A percentile compares a stretch with the other conserved stretches of the same genome.
These are phyloP conservation scores for Knipowitschia caucasica DNA, from an alignment of 2,797 vertebrate genomes.

Conservation along the genomic window DNA sequence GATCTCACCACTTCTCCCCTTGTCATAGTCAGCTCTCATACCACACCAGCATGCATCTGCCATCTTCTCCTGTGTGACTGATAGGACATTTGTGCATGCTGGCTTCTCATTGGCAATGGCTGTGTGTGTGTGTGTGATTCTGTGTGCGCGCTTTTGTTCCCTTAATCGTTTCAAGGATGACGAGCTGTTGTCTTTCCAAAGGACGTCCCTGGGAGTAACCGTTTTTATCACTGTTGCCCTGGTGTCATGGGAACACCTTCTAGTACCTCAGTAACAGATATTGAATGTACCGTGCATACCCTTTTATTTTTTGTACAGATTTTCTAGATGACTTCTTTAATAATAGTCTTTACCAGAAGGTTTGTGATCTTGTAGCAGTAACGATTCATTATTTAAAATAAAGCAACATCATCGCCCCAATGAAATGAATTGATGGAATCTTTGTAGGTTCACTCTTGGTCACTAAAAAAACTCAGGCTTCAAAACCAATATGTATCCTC, in stretches of 20 bases:
- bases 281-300: constrained; percentile 84
- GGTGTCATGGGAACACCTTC: constrained; percentile 78
- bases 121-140: constrained; percentile 8
- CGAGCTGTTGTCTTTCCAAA: constrained; percentile 73
- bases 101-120: constrained; percentile 55
- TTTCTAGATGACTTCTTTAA: constrained; percentile 75
- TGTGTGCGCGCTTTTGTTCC: constrained; percentile 23
- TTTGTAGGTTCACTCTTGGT: constrained; percentile 46
- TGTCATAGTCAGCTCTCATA: constrained; percentile 21
- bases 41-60: constrained; percentile 42
- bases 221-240: constrained; percentile 73
- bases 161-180: constrained; percentile 55
- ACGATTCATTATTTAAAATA: constrained; percentile 43
- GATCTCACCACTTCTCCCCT: constrained; percentile 27
- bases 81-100: constrained; percentile 61
- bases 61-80: constrained; percentile 44
- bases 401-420: constrained; percentile 33
- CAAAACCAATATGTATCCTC: constrained; percentile 46
- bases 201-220: constrained; percentile 69
- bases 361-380: constrained; percentile 69
- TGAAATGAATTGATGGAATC: constrained; percentile 48
- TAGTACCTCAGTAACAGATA: constrained; percentile 89
- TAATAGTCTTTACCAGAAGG: constrained; percentile 70
- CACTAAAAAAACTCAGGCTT: constrained; percentile 66
- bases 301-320: constrained; percentile 78